These are phyloP conservation scores for Agrypnia vestita DNA, from an alignment of 1,140 invertebrate genomes.

Conservation along the genomic window DNA sequence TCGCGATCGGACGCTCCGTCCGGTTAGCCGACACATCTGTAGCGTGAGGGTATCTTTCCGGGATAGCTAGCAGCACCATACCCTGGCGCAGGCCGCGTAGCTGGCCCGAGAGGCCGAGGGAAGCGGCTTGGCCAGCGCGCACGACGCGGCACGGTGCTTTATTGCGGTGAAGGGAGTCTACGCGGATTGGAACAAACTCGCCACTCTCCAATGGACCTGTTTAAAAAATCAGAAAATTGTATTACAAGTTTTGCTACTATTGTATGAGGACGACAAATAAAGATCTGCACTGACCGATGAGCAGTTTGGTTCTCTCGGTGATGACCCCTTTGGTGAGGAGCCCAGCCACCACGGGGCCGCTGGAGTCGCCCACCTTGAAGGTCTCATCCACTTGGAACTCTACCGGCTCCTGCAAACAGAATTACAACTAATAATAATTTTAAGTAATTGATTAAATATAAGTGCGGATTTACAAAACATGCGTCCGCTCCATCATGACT, in stretches of 20 bases:
- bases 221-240: no score
- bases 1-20: background rate
- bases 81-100: constrained; percentile 83
- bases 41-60: constrained; percentile 16
- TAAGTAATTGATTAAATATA: no score
- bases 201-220: constrained; percentile 89
- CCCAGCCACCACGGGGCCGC: constrained; percentile 91
- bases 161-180: constrained; percentile 92
- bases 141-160: constrained; percentile 91
- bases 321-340: constrained; percentile 89
- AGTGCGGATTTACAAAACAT: no score
- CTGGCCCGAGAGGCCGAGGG: constrained; percentile 81
- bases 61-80: constrained; percentile 74
- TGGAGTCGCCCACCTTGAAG: constrained; percentile 82
- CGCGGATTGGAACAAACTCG: constrained; percentile 83
- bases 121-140: constrained; percentile 92
- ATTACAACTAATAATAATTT: no score
- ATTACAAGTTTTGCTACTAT: no score
- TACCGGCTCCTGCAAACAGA: constrained; percentile 76
- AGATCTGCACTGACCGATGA: constrained; percentile 67
- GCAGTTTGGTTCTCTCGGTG: constrained; percentile 85
- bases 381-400: constrained; percentile 96
- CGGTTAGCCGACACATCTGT: background rate
- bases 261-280: no score
- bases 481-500: no score